phyloP scores from a whole-genome alignment of 2,113 vertebrate species.

The Limnothrissa miodon region DNA sequence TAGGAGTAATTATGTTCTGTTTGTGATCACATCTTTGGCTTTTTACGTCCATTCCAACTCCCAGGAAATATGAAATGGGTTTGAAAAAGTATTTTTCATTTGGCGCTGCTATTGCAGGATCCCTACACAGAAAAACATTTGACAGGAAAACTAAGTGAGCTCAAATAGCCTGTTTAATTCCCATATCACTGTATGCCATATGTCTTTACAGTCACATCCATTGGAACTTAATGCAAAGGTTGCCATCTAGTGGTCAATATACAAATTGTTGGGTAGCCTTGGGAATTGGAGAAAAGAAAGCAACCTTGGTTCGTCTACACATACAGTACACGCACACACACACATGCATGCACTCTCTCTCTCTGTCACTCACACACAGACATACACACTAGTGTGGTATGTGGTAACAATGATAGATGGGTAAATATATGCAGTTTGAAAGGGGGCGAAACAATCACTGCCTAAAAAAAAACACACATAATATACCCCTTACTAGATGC shows the following conservation, averaged over 20 bases:
- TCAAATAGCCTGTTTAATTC: neutral
- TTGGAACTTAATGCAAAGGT: neutral
- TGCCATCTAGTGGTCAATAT: neutral
- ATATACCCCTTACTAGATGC: neutral
- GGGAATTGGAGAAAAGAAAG: neutral
- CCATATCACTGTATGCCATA: neutral
- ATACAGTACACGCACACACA: neutral
- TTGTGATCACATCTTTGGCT: constrained; percentile 2
- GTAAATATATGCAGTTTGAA: neutral
- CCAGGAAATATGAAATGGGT: constrained; percentile 13
- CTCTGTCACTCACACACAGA: neutral
- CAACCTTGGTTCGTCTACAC: neutral
- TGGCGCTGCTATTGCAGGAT: neutral
- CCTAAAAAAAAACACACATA: neutral
- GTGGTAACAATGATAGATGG: constrained; percentile 13
- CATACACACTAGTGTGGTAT: neutral
- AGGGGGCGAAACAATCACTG: neutral
- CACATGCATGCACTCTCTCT: neutral
- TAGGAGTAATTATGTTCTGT: constrained; percentile 35
- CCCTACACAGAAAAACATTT: neutral
- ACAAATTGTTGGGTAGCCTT: neutral
- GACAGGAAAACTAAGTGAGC: neutral
- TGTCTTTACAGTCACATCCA: neutral
- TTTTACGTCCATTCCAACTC: constrained; percentile 4
- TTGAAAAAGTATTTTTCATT: neutral